These are phyloP conservation scores for Panzeria rudis DNA, from an alignment of 2,888 invertebrate genomes.

Conservation along the genomic window DNA sequence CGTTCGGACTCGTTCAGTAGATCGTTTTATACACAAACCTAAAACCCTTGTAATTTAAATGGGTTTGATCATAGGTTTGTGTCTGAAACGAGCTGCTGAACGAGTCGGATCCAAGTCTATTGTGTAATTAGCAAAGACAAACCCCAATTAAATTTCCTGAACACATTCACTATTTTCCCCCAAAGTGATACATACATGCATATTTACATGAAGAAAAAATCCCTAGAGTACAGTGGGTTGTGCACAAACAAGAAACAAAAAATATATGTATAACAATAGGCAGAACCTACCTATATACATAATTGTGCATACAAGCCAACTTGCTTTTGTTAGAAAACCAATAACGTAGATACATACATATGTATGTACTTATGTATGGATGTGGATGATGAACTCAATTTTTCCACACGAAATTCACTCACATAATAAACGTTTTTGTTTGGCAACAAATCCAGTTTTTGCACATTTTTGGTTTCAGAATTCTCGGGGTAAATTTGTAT, in stretches of 20 bases:
- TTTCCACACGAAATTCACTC: not conserved
- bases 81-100: too few species aligned
- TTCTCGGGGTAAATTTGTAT: constrained; percentile 8
- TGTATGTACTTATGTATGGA: not conserved
- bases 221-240: constrained; percentile 39
- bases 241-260: constrained; percentile 2
- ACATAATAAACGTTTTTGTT: constrained; percentile 18
- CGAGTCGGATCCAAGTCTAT: too few species aligned
- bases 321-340: too few species aligned
- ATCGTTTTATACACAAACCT: too few species aligned
- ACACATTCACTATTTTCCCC: not conserved
- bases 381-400: constrained; percentile 25
- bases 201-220: not conserved
- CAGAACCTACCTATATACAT: too few species aligned
- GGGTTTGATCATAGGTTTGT: too few species aligned
- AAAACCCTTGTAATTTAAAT: too few species aligned
- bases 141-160: constrained; percentile 11
- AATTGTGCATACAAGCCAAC: not conserved
- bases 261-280: too few species aligned
- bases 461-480: not conserved
- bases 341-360: too few species aligned
- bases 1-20: too few species aligned
- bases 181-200: not conserved
- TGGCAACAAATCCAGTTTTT: constrained; percentile 49
- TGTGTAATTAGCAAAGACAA: constrained; percentile 43